phyloP scores from a whole-genome alignment of 2,113 vertebrate genomes.

The Scopus umbretta region DNA sequence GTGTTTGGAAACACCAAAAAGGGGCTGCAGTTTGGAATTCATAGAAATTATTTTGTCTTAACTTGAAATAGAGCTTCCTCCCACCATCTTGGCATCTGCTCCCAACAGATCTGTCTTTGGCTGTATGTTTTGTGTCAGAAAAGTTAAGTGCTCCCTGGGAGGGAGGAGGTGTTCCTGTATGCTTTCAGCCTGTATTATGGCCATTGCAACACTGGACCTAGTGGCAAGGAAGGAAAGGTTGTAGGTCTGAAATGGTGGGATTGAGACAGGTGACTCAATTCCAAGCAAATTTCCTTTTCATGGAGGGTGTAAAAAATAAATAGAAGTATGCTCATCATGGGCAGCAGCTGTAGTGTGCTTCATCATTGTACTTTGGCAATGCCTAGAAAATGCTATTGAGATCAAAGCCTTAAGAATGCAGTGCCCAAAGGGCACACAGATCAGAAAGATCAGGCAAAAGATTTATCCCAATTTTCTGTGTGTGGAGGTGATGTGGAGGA shows the following conservation, averaged over 20 bases:
- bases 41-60: neutral
- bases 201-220: too few species aligned
- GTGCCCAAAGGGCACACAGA: neutral
- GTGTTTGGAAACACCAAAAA: neutral
- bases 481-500: neutral
- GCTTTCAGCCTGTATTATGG: neutral
- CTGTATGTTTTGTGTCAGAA: neutral
- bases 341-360: neutral
- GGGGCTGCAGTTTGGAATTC: neutral
- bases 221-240: neutral
- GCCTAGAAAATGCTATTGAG: neutral
- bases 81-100: neutral
- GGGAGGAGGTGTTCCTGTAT: neutral
- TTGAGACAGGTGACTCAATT: neutral
- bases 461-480: neutral
- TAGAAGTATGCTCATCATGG: neutral
- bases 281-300: neutral
- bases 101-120: neutral
- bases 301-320: neutral
- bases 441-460: neutral
- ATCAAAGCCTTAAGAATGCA: neutral
- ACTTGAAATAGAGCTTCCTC: neutral
- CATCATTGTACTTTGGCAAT: neutral
- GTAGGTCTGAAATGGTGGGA: neutral
- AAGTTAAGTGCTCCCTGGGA: neutral